Base-by-base conservation (phyloP, 2,888 invertebrate genomes). In the Calliphora vomitoria region DNA sequence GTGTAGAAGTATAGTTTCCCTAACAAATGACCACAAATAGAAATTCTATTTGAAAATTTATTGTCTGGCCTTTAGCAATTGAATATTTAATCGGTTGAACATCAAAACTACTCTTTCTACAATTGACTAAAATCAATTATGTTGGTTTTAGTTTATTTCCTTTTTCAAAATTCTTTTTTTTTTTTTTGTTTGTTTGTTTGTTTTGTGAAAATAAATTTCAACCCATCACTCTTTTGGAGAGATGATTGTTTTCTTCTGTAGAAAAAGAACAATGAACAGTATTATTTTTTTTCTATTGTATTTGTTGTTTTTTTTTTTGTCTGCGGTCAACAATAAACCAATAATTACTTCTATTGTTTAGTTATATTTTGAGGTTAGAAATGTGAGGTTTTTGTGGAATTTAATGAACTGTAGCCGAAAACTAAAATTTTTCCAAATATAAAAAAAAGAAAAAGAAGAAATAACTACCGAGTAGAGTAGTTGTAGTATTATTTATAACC, bases 261-360 rank as follows among this genome's bases (percentile, higher is more conserved):
- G n/a, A 31, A 50, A 68, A 25, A 5, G 53, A 71, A 53, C 31
- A 78, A 68, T 44, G 18, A 47, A 58, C 62, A n/a, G 5, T n/a
- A 18, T 44, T 20, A 35, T 55, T 71, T n/a, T 55, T 55, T 13
- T 58, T 3, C 11, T 53, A 8, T 1, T 35, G 35, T 35, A 50
- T 35, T 55, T 31, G 44, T 44, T 13, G 44, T 62, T 50, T 64
- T 13, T 38, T 64, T 35, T 8, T 18, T 38, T 72, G 53, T 82
- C 58, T 82, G 68, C 58, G 82, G 82, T 74, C 58, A 44, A 20
- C 44, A 74, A 47, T 35, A 75, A 60, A 74, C 82, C 82, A 82
- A 47, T 82, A 82, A 82, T 82, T 74, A 75, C 74, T 82, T 74
- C 74, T 74, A 81, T 81, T 81, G 72, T 81, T 74, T 68, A 58